Base-by-base conservation (phyloP, 2,797 vertebrate genomes). In the Macrochelys suwanniensis region DNA sequence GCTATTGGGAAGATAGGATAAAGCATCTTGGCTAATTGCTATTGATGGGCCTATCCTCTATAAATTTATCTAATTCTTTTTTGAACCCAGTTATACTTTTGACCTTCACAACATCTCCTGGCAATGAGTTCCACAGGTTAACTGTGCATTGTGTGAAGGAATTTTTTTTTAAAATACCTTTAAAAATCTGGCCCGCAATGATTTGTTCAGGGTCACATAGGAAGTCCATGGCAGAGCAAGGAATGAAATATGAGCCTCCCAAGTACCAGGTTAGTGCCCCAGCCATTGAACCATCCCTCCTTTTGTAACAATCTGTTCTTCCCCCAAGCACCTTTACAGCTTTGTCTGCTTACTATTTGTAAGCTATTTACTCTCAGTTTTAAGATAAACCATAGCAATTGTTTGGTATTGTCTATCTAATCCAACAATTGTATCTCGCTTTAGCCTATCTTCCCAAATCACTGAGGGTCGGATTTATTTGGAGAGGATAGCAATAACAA, bases 191-290 rank as follows among this genome's bases (percentile, higher is more conserved):
- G 21, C 16, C n/a, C 19, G 45, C 31, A 45, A n/a, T 74, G 37
- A 42, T 45, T 25, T 45, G 37, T 74, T 23, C 23, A 42, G 45
- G 21, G 5, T 74, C 37, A 26, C 71, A 42, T 25, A 74, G 68
- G 21, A 74, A 74, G 19, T 9, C 19, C 10, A 10, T 19, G n/a
- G 9, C 37, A 45, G 19, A 74, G 23, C 1, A 0, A 0, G 15
- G 33, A 89, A 26, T 15, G 49, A 26, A 13, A 0, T 1, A 3
- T 11, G 42, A 81, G 11, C 2, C 15, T 74, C 37, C 11, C 11
- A 33, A 65, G 33, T 17, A 33, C 61, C 71, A 25, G 23, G 6
- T 26, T 6, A 74, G 23, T 26, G 23, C 9, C 37, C 37, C 21
- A 74, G 19, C 71, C 42, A 74, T 1, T 74, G 37, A 13, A 11